Base-by-base conservation (phyloP, 35 echinoderm and acorn worm genomes). In the Ophiothrix spiculata region DNA sequence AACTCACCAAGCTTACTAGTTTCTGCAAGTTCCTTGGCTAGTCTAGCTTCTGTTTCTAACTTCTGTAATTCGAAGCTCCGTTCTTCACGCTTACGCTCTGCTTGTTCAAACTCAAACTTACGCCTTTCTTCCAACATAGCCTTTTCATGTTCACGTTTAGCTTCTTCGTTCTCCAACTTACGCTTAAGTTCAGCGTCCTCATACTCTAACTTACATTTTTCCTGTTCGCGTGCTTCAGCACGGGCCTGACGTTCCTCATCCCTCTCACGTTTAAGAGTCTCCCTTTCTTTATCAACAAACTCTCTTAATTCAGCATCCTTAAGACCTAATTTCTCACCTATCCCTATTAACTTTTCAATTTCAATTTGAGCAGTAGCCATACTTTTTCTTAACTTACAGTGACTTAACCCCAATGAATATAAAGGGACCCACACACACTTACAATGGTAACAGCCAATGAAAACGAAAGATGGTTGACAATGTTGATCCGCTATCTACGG, bases 181-280 rank as follows among this genome's bases (percentile, higher is more conserved):
- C 87, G 31, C 40, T 88, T 76, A n/a, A 88, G 2, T 29, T 92
- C 90, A 23, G 17, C 3, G 31, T 56, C 19, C 46, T 85, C 88
- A 28, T 60, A 76, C 40, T 90, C 88, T 35, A 3, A 11, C 39
- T 83, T 29, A 13, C 76, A 36, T 39, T 86, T 33, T 56, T 91
- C 89, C n/a, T n/a, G n/a, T n/a, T n/a, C n/a, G n/a, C 45, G 45
- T 8, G 45, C 45, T 54, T 54, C 21, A 11, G 45, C 21, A 21
- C 45, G 45, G 8, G 45, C 45, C 21, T 54, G 45, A 8, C 45
- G 45, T 21, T 54, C 45, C 21, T 54, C 45, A 54, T 54, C 45
- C 8, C 45, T 8, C 45, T 54, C 8, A 8, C 21, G 8, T 54
- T 54, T 54, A 21, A 54, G 45, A 11, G 8, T 21, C 8, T 8